Conservation (phyloP, 2,113 vertebrate species). For the Lasiurus cinereus region DNA sequence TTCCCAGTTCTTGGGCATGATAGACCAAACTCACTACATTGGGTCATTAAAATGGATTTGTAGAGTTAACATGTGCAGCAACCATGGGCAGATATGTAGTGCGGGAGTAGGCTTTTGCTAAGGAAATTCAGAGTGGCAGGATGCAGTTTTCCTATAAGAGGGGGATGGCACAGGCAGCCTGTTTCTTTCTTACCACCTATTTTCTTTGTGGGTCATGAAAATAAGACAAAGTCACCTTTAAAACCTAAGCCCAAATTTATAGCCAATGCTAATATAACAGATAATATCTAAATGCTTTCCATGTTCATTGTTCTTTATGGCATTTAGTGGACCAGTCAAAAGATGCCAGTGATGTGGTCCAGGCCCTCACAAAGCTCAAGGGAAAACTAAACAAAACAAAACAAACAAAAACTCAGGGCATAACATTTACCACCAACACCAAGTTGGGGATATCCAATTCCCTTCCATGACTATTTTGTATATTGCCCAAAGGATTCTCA, state of each 20-base stretch:
- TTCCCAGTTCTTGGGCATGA: neutral
- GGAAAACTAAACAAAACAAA: neutral
- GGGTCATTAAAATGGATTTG: neutral
- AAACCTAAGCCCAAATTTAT: slow-evolving; percentile 10
- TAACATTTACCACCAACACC: neutral
- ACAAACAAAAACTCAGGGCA: neutral
- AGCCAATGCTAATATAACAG: neutral
- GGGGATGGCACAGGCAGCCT: neutral
- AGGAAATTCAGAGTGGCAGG: neutral
- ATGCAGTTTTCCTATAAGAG: neutral
- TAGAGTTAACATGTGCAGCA: neutral
- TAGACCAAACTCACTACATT: neutral
- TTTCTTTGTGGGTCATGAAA: neutral
- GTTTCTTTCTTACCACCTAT: neutral
- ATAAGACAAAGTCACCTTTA: neutral
- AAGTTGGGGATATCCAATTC: neutral
- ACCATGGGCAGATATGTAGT: neutral
- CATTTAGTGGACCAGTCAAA: neutral
- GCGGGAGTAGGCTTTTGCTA: neutral
- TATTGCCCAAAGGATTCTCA: neutral
- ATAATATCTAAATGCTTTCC: neutral
- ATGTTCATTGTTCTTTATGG: neutral
- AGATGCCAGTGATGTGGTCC: neutral
- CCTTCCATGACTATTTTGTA: neutral
- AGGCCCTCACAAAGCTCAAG: neutral